Evolutionary conservation across 2,797 vertebrate genomes (phyloP).

Genomic region (Xyrichtys novacula): DNA sequence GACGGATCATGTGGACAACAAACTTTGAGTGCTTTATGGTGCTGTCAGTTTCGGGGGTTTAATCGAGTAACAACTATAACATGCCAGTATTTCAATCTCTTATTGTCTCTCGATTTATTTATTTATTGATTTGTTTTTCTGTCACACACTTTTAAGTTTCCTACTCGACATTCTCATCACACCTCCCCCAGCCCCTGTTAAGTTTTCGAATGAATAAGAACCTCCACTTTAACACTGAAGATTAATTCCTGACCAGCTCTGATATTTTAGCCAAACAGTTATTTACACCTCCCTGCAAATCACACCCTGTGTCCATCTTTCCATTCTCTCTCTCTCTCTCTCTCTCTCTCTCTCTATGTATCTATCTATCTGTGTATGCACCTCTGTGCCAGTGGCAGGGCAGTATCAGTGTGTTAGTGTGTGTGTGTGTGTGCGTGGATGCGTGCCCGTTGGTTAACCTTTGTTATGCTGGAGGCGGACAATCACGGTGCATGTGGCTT

Average conservation of each 20-base stretch:
- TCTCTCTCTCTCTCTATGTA: conserved; percentile 11
- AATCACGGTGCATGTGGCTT: conserved; percentile 86
- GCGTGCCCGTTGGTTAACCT: conserved; percentile 78
- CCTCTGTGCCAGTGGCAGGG: conserved; percentile 78
- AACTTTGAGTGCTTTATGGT: too few relatives aligned
- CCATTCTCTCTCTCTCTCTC: conserved; percentile 35
- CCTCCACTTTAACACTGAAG: background rate
- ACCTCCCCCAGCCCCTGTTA: background rate
- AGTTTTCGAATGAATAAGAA: background rate
- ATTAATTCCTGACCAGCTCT: conserved; percentile 21
- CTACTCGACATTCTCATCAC: background rate
- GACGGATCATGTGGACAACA: too few relatives aligned
- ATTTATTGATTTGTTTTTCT: too few relatives aligned
- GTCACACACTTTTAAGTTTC: too few relatives aligned
- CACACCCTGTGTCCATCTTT: conserved; percentile 62
- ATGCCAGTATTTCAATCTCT: background rate
- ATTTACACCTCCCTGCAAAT: conserved; percentile 66
- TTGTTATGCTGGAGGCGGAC: conserved; percentile 76
- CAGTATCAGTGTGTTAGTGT: conserved; percentile 71
- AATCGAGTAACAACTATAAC: too few relatives aligned
- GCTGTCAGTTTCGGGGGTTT: too few relatives aligned
- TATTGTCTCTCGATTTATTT: too few relatives aligned
- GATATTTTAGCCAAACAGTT: conserved; percentile 34
- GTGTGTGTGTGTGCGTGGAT: conserved; percentile 49
- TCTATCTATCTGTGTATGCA: conserved; percentile 35